phyloP scores from a whole-genome alignment of 2,888 invertebrate genomes.

The Timema podura region DNA sequence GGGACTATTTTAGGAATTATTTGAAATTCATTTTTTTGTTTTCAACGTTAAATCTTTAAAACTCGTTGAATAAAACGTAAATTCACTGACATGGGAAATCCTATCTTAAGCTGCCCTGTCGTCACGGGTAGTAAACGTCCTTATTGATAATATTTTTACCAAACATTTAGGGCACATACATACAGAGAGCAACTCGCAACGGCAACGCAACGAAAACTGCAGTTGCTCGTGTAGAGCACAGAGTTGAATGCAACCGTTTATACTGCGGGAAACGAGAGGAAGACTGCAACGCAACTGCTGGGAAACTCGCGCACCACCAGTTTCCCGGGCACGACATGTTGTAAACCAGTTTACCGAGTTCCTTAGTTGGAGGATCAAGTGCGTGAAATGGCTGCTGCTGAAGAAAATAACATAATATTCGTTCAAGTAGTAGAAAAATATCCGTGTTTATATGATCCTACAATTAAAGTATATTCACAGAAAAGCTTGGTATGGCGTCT shows the following conservation, averaged over 20 bases:
- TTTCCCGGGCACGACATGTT: conserved; percentile 1
- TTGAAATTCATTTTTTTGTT: no score
- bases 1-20: no score
- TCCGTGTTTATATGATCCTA: not conserved
- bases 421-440: not conserved
- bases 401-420: not conserved
- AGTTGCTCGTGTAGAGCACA: not conserved
- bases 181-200: not conserved
- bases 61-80: no score
- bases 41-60: no score
- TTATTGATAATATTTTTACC: no score
- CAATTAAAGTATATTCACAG: not conserved
- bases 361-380: not conserved
- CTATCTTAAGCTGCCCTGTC: no score
- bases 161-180: not conserved
- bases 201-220: no score
- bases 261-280: not conserved
- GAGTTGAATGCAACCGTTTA: not conserved
- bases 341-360: not conserved
- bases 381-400: not conserved
- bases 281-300: not conserved
- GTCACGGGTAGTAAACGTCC: no score
- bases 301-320: not conserved
- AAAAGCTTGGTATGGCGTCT: not conserved
- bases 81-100: no score